Conservation (phyloP, 2,888 invertebrate genomes). For the Cheilosia soror region DNA sequence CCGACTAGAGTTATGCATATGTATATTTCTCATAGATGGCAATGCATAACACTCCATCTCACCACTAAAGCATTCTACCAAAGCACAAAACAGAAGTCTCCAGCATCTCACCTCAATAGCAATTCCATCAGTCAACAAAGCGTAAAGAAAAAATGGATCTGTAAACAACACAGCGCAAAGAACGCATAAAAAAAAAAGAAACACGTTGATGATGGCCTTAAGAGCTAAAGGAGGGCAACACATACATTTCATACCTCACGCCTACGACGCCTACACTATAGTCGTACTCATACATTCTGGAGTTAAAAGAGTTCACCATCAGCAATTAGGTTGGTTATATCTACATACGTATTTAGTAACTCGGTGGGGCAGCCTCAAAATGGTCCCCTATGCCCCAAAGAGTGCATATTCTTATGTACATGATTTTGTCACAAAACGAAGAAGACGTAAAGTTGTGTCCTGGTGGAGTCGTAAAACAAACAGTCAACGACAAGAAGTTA, state of each 20-base stretch:
- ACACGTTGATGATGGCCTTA: conserved; percentile 67
- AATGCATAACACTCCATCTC: conserved; percentile 51
- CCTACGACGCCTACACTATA: conserved; percentile 4
- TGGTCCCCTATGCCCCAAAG: conserved; percentile 24
- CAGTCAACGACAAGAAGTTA: conserved; percentile 16
- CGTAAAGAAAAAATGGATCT: conserved; percentile 34
- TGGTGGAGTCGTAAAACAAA: conserved; percentile 12
- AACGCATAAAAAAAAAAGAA: conserved; percentile 10
- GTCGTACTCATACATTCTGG: conserved; percentile 6
- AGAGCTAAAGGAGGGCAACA: conserved; percentile 53
- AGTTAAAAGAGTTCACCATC: conserved; percentile 65
- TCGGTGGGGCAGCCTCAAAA: conserved; percentile 46
- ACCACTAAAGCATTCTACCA: conserved; percentile 56
- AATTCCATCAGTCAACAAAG: conserved; percentile 72
- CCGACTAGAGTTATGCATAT: conserved; percentile 48
- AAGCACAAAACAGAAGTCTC: conserved; percentile 56
- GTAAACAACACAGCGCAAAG: conserved; percentile 45
- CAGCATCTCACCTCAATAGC: conserved; percentile 69
- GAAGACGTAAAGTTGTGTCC: conserved; percentile 10
- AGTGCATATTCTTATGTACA: neutral
- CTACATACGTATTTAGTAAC: conserved; percentile 40
- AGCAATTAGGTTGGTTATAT: conserved; percentile 69
- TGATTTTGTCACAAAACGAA: conserved; percentile 35
- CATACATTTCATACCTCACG: neutral
- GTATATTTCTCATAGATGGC: conserved; percentile 41